Conservation (phyloP, 2,888 invertebrate genomes). For the Chrysolina americana region DNA sequence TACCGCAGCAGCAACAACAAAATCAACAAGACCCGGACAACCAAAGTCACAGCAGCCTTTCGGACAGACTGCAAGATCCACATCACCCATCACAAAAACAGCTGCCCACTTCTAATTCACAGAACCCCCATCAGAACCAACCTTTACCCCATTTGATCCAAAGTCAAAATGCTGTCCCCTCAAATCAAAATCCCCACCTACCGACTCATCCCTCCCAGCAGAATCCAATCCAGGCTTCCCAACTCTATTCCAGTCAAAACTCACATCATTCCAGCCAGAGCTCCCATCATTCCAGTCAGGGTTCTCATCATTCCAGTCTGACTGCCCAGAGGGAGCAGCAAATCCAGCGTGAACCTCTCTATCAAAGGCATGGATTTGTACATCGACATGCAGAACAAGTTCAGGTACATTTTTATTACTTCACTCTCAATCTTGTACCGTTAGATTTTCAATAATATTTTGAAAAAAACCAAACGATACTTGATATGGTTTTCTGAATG, state of each 20-base stretch:
- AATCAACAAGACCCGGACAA: constrained; percentile 65
- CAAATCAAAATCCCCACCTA: neutral
- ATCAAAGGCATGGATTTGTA: constrained; percentile 67
- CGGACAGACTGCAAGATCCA: constrained; percentile 62
- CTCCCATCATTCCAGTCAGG: constrained; percentile 25
- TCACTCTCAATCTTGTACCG: neutral
- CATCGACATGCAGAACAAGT: constrained; percentile 68
- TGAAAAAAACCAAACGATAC: neutral
- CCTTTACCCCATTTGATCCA: neutral
- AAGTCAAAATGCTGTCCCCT: neutral
- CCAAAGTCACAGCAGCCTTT: constrained; percentile 69
- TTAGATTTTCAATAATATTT: neutral
- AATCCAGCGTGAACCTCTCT: constrained; percentile 58
- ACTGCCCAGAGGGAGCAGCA: constrained; percentile 50
- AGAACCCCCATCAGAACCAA: constrained; percentile 2
- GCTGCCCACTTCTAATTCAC: constrained; percentile 34
- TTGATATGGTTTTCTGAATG: too few species aligned
- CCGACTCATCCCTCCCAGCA: constrained; percentile 12
- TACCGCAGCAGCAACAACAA: constrained; percentile 67
- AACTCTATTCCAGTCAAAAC: constrained; percentile 20
- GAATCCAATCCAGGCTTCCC: constrained; percentile 7
- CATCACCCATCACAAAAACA: constrained; percentile 46
- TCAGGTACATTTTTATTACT: constrained; percentile 57
- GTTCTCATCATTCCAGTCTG: constrained; percentile 26
- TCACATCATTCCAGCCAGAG: constrained; percentile 13